Percentiles rank a stretch among this genome's conserved stretches.
These are phyloP conservation scores for Hylyphantes graminicola DNA, from an alignment of 1,140 invertebrate genomes.

Conservation along the genomic window DNA sequence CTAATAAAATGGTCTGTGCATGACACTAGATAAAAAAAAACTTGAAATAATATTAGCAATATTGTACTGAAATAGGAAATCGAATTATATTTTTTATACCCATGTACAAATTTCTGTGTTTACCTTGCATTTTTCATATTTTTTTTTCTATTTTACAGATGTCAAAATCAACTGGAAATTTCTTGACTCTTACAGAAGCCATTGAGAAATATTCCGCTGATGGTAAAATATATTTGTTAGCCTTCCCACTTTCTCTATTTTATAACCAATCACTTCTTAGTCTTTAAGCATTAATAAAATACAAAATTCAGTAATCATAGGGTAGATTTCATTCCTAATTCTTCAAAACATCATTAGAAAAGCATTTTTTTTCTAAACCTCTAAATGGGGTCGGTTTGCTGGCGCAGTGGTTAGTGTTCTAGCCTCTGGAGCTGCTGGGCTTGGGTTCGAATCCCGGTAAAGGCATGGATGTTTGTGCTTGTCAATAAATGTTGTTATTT, in stretches of 20 bases:
- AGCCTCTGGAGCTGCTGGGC: too few species aligned
- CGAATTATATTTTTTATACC: too few species aligned
- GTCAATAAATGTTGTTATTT: too few species aligned
- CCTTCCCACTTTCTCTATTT: background rate
- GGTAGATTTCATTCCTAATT: background rate
- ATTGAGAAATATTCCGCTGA: constrained; percentile 96
- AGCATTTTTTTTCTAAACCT: background rate
- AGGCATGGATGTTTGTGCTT: too few species aligned
- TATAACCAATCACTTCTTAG: background rate
- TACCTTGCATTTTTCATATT: background rate
- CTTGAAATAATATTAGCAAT: too few species aligned
- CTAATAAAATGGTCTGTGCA: too few species aligned
- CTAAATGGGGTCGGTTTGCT: background rate
- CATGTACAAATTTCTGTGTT: too few species aligned
- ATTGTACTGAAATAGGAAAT: too few species aligned
- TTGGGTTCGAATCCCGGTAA: too few species aligned
- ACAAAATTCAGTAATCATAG: background rate
- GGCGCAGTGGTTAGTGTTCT: too few species aligned
- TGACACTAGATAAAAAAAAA: too few species aligned
- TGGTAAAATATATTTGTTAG: constrained; percentile 71
- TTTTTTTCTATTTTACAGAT: constrained; percentile 73
- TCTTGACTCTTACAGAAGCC: constrained; percentile 91
- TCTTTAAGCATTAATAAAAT: background rate
- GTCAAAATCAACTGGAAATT: constrained; percentile 99
- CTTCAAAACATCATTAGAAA: background rate